Base-by-base conservation (phyloP, 2,888 invertebrate genomes). In the Drosophila mayaguana region DNA sequence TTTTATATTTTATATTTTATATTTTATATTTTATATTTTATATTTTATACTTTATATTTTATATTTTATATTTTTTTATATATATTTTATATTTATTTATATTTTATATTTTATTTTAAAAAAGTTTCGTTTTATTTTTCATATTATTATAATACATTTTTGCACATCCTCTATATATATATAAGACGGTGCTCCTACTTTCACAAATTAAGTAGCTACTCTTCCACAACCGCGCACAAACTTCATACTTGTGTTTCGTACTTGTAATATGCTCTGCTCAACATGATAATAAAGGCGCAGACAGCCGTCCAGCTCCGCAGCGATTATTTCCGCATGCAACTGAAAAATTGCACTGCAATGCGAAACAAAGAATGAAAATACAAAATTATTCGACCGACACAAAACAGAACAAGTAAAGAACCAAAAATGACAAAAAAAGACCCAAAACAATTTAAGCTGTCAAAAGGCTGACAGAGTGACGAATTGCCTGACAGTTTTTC, bases 391-490 rank as follows among this genome's bases (percentile, higher is more conserved):
- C 51, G 16, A 38, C 50, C 69, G 55, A 75, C 46, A 50, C 25
- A 54, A 57, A 69, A 68, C 53, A 78, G 68, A 74, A 81, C 57
- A 63, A 68, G 77, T 53, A 74, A 78, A 77, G 57, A 71, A 68
- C 56, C 36, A 42, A 68, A 72, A 71, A 36, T 28, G 28, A 22
- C 2, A 7, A 16, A 38, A 56, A 50, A n/a, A 45, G 45, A 3
- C 5, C 18, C 42, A 45, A 48, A 50, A 67, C 54, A 71, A 67
- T 84, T 87, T 63, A 51, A 70, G 59, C 74, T 87, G 85, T 84
- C 85, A 85, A 85, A 89, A 84, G 69, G 70, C 67, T 78, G 84
- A 68, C 66, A 79, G 74, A 72, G 69, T 81, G 88, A 83, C 88
- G 78, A 72, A 83, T 85, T 80, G 68, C 77, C 62, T 46, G 72